Evolutionary conservation across 2,888 invertebrate species (phyloP).

Genomic region (Tetheella fluctuosa): DNA sequence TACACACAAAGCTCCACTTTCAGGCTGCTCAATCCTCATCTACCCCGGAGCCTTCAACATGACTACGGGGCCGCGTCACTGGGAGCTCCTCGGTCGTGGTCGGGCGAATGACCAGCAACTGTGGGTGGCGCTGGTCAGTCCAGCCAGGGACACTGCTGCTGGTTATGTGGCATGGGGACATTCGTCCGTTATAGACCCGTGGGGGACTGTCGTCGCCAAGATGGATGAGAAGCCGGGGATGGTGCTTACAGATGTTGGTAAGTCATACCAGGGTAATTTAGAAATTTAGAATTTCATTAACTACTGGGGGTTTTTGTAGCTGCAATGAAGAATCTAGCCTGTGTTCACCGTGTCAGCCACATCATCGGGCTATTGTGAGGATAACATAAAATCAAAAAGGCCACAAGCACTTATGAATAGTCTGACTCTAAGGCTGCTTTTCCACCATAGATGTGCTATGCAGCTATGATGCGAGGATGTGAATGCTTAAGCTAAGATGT

Average conservation of each 20-base stretch:
- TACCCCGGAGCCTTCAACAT: conserved; percentile 98
- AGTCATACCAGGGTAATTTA: too few relatives aligned
- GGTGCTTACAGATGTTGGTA: conserved; percentile 90
- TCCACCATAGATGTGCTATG: too few relatives aligned
- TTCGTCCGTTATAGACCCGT: conserved; percentile 92
- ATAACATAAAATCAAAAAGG: too few relatives aligned
- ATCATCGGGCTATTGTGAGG: too few relatives aligned
- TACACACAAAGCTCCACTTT: conserved; percentile 51
- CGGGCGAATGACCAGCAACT: conserved; percentile 95
- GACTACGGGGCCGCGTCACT: conserved; percentile 97
- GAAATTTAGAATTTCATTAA: too few relatives aligned
- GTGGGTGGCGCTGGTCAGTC: conserved; percentile 93
- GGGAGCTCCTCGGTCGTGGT: conserved; percentile 92
- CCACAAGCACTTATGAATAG: too few relatives aligned
- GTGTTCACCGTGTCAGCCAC: too few relatives aligned
- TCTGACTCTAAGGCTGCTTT: too few relatives aligned
- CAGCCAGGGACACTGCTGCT: conserved; percentile 89
- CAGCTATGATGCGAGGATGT: too few relatives aligned
- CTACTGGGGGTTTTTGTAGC: too few relatives aligned
- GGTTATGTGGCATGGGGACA: conserved; percentile 96
- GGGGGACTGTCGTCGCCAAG: conserved; percentile 89
- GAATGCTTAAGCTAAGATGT: too few relatives aligned
- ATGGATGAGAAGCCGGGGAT: conserved; percentile 89
- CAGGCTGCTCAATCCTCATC: conserved; percentile 92
- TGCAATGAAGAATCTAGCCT: too few relatives aligned